Evolutionary conservation across 2,888 invertebrate species (phyloP).

Genomic region (Petrophora chlorosata): DNA sequence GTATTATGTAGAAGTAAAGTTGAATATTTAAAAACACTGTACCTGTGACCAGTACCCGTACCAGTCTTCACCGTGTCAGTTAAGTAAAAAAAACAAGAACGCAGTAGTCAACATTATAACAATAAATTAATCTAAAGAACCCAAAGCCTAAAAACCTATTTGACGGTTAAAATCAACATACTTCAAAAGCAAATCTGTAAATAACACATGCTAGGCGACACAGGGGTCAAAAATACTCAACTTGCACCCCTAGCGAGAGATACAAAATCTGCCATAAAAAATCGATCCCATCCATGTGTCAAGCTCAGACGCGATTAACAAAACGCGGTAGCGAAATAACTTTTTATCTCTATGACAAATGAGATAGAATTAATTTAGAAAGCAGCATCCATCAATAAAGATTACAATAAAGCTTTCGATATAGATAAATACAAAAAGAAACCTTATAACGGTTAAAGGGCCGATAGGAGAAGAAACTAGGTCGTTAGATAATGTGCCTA

Average conservation of each 20-base stretch:
- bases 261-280: slow-evolving; percentile 36
- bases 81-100: no score
- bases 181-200: slow-evolving; percentile 21
- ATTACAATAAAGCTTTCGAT: slow-evolving; percentile 20
- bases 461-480: slow-evolving; percentile 30
- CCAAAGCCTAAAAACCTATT: no score
- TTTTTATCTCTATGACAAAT: slow-evolving; percentile 54
- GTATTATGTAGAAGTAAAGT: no score
- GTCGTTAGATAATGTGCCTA: slow-evolving; percentile 9
- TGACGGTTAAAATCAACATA: neutral
- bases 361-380: slow-evolving; percentile 38
- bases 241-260: slow-evolving; percentile 40
- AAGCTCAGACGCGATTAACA: slow-evolving; percentile 45
- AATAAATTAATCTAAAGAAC: no score
- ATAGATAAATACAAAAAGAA: slow-evolving; percentile 19
- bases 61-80: no score
- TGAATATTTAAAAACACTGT: no score
- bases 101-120: neutral
- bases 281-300: slow-evolving; percentile 48
- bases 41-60: no score
- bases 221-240: slow-evolving; percentile 36
- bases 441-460: slow-evolving; percentile 32
- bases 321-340: slow-evolving; percentile 39
- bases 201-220: slow-evolving; percentile 20
- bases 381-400: slow-evolving; percentile 29